Evolutionary conservation across 2,113 vertebrate genomes (phyloP).

Genomic region (Azemiops feae): DNA sequence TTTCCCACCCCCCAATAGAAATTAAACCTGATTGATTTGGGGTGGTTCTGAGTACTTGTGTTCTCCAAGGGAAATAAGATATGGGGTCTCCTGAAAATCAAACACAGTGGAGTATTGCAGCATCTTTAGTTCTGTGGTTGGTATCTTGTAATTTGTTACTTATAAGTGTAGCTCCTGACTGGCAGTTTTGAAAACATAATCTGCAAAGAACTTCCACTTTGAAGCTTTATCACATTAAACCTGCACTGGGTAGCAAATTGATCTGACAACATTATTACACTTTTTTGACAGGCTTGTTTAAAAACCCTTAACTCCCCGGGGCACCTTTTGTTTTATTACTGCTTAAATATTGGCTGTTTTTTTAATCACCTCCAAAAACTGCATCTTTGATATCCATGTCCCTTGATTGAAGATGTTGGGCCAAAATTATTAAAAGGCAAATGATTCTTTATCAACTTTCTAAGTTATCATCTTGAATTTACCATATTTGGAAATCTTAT

Average conservation of each 20-base stretch:
- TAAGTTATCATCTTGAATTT: background rate
- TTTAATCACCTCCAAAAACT: constrained; percentile 59
- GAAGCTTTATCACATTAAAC: constrained; percentile 51
- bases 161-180: constrained; percentile 56
- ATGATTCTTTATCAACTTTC: background rate
- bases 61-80: background rate
- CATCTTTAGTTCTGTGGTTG: constrained; percentile 39
- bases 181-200: constrained; percentile 55
- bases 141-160: constrained; percentile 63
- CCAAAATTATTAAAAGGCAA: constrained; percentile 36
- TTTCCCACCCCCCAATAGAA: too few relatives aligned
- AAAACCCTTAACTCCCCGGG: constrained; percentile 49
- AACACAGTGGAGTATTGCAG: background rate
- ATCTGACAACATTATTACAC: constrained; percentile 66
- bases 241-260: constrained; percentile 59
- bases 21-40: background rate
- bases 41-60: background rate
- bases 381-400: constrained; percentile 29
- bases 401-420: constrained; percentile 27
- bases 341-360: constrained; percentile 42
- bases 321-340: constrained; percentile 51
- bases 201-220: constrained; percentile 48
- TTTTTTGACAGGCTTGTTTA: constrained; percentile 62
- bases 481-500: background rate
- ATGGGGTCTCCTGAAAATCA: background rate